Base-by-base conservation (phyloP, 2,888 invertebrate species). In the Morpho deidamia region DNA sequence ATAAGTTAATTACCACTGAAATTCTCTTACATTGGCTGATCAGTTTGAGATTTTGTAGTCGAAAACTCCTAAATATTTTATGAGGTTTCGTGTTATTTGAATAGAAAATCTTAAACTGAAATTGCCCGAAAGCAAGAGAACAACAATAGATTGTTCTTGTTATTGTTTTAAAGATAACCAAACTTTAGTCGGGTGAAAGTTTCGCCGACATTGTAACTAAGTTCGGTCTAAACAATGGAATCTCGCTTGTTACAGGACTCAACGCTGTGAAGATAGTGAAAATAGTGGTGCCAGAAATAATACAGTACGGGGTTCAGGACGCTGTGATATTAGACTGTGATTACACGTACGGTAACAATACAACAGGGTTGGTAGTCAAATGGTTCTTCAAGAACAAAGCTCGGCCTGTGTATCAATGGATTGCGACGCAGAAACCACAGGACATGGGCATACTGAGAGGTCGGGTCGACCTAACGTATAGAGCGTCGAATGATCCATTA, bases 391-490 rank as follows among this genome's bases (percentile, higher is more conserved):
- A 92, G 74, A 92, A 92, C 70, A 92, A 91, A 72, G 89, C 91
- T 1, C 85, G 92, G 54, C 91, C 92, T 7, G 93, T 95, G 47
- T 95, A 95, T 76, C 95, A 95, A 77, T 95, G 95, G 95, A 95
- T 95, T 58, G 92, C 92, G 12, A 91, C 92, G 1, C 90, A 92
- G 62, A 90, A 90, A 59, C 94, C 94, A 0, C 92, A 92, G 69
- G 93, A 92, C 52, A 86, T 94, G 67, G 93, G 93, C 7, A 85
- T 89, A 46, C 65, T 90, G 53, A 77, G 89, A 53, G 83, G 83
- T 23, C 74, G 92, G 37, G 85, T 94, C 46, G 94, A 95, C 76
- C 83, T 93, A 52, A 88, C 90, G 37, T 94, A 93, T 74, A 89
- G 88, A 65, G 93, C 92, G 0, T 93, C 94, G 0, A 88, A 89